A percentile compares a stretch with the other conserved stretches of the same genome.
Evolutionary conservation across 2,113 vertebrate species (phyloP).

Genomic region (Acanthochromis polyacanthus): DNA sequence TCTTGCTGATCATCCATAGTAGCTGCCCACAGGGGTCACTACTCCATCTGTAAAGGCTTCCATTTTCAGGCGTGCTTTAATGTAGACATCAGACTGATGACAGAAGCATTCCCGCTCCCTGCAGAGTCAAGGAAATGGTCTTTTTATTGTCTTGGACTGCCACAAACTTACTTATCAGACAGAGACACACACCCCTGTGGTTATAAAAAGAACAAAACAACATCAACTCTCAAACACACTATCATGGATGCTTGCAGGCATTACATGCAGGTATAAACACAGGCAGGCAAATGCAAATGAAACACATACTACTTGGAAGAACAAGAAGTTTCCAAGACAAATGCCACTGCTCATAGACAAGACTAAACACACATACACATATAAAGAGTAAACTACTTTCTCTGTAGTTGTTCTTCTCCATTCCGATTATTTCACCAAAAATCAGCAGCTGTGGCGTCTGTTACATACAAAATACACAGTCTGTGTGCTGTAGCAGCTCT

Average conservation of each 20-base stretch:
- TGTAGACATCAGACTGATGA: conserved; percentile 56
- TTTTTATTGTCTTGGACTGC: conserved; percentile 49
- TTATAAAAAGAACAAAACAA: not conserved
- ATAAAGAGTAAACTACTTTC: not conserved
- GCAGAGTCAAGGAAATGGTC: conserved; percentile 38
- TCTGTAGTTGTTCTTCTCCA: conserved; percentile 28
- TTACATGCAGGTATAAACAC: not conserved
- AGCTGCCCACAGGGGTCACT: not conserved
- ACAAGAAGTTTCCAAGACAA: not conserved
- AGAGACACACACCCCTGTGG: conserved; percentile 29
- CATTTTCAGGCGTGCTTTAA: not conserved
- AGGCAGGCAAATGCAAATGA: not conserved
- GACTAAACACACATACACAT: not conserved
- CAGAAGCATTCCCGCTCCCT: conserved; percentile 50
- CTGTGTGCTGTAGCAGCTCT: not conserved
- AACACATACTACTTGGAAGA: not conserved
- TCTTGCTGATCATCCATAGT: not conserved
- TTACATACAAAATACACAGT: not conserved
- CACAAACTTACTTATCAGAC: conserved; percentile 41
- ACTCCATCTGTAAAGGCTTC: conserved; percentile 4
- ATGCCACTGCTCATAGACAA: not conserved
- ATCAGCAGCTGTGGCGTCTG: conserved; percentile 11
- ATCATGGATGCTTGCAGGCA: not conserved
- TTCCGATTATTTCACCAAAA: conserved; percentile 39
- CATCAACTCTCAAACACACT: not conserved